phyloP scores from a whole-genome alignment of 2,888 invertebrate species.

The Brenthis daphne region DNA sequence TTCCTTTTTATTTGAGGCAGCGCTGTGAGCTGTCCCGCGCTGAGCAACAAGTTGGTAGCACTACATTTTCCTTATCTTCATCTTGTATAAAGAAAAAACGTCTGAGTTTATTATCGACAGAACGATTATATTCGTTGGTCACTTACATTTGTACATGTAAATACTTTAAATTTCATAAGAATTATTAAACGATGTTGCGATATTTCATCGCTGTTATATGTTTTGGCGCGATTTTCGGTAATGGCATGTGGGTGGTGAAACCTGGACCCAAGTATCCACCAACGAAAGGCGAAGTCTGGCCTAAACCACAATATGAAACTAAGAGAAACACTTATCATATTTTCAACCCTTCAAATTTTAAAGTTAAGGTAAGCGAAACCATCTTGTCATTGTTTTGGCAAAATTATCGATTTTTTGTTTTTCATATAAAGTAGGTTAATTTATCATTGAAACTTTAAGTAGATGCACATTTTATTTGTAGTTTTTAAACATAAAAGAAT shows the following conservation, averaged over 20 bases:
- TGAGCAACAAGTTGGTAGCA: slow-evolving; percentile 3
- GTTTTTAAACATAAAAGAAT: too few species aligned
- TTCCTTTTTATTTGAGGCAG: too few species aligned
- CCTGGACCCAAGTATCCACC: slow-evolving; percentile 78
- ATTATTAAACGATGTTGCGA: slow-evolving; percentile 23
- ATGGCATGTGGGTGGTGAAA: slow-evolving; percentile 47
- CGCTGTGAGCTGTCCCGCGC: slow-evolving; percentile 6
- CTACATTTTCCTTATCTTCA: slow-evolving; percentile 14
- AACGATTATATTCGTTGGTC: slow-evolving; percentile 4
- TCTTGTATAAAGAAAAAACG: slow-evolving; percentile 1
- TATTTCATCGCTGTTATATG: slow-evolving; percentile 19
- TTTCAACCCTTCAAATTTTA: slow-evolving; percentile 72
- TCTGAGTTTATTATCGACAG: not conserved
- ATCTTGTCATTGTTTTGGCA: slow-evolving; percentile 8
- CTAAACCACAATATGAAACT: slow-evolving; percentile 81
- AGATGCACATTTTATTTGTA: too few species aligned
- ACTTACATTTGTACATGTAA: not conserved
- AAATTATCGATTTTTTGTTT: slow-evolving; percentile 28
- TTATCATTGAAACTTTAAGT: too few species aligned
- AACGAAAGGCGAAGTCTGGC: slow-evolving; percentile 87
- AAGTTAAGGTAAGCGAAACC: slow-evolving; percentile 67
- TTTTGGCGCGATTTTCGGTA: slow-evolving; percentile 20
- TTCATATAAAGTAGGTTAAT: not conserved
- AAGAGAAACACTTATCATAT: slow-evolving; percentile 65
- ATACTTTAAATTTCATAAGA: not conserved